Conservation (phyloP, 1,140 invertebrate genomes). For the Magallana angulata region DNA sequence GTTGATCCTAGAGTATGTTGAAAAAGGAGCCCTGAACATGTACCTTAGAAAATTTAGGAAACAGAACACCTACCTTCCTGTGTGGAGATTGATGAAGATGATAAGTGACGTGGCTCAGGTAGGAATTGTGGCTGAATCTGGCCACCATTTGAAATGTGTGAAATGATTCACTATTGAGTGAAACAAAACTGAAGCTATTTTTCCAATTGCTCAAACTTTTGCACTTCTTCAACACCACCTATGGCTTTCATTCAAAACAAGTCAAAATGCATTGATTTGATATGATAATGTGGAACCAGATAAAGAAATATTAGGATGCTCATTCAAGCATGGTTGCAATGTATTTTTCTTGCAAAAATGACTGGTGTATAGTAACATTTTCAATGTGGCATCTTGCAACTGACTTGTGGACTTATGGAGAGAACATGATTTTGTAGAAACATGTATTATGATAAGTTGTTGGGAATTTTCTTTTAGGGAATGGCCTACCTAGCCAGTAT, state of each 20-base stretch:
- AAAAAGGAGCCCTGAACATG: constrained; percentile 41
- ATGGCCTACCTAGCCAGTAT: constrained; percentile 51
- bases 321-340: neutral
- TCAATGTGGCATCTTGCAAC: no score
- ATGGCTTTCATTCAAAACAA: neutral
- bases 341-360: no score
- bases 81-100: constrained; percentile 38
- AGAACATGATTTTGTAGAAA: no score
- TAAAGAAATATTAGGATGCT: neutral
- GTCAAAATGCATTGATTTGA: neutral
- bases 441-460: no score
- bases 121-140: neutral
- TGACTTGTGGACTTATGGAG: no score
- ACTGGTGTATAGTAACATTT: no score
- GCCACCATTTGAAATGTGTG: neutral
- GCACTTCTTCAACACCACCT: neutral
- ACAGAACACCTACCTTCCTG: neutral
- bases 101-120: constrained; percentile 47
- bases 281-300: neutral
- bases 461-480: constrained; percentile 38
- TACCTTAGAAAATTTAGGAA: constrained; percentile 46
- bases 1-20: constrained; percentile 54
- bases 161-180: neutral
- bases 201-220: neutral
- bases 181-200: neutral